Evolutionary conservation across 2,113 vertebrate genomes (phyloP), one percentile per base, ranked within the genome.

Genomic region (Ciconia maguari): DNA sequence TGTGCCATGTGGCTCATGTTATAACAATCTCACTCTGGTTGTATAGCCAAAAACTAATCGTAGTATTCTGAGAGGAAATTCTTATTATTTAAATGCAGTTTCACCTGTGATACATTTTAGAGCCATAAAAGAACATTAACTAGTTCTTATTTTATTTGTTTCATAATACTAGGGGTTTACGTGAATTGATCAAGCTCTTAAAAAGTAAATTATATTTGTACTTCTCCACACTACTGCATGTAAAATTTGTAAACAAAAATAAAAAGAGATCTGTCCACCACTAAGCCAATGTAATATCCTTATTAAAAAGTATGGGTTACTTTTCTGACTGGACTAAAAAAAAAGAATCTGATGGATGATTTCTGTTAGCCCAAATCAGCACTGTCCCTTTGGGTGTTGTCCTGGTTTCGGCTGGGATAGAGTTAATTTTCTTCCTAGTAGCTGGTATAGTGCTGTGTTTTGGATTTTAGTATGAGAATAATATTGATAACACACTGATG

Each of bases 31-130:
- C 44, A 51, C 62, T 57, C 62, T 57, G 36, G 6, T 18, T 78
- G 30, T 52, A 57, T 46, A 44, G 12, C 32, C 79, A 80, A 54
- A 96, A 88, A 10, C 9, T 86, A 92, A 70, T 55, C 0, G 7
- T 25, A 74, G 66, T 24, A 17, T 86, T 93, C 77, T 86, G 72
- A 96, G 42, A 94, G 46, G 51, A 93, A 87, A 91, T 87, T 86
- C 64, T 60, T 89, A 52, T 86, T 93, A 89, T 91, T 97, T 96
- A 94, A 95, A 71, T 82, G 52, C 86, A 54, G 17, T 86, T 95
- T 95, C 68, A 87, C 20, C 17, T 0, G 0, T 0, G 5, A 79
- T 79, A 83, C 22, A 24, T 90, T 93, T 88, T 54, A 77, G 46
- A 88, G 46, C 60, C 19, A 49, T 86, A 83, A 90, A 96, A 80